Evolutionary conservation across 2,888 invertebrate species (phyloP).

Genomic region (Drosophila kuntzei): DNA sequence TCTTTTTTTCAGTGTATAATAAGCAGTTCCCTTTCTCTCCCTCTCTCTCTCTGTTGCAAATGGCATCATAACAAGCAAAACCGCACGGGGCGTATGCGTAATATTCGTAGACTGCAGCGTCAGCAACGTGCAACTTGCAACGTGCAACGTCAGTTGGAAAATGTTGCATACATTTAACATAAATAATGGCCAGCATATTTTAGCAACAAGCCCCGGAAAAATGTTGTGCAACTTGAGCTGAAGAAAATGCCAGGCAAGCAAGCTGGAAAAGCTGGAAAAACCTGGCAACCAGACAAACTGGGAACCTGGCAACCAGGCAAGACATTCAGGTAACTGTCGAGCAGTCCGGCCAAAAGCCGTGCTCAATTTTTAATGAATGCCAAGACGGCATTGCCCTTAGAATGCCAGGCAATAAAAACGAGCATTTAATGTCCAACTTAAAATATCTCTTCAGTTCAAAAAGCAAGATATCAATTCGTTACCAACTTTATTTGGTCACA

Average conservation of each 20-base stretch:
- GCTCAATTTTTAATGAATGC: constrained; percentile 58
- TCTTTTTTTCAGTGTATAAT: no score
- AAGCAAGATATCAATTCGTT: constrained; percentile 20
- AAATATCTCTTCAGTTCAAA: neutral
- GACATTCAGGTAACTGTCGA: constrained; percentile 18
- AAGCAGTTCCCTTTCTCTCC: neutral
- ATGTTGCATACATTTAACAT: constrained; percentile 74
- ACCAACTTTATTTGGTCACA: neutral
- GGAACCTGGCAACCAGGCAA: constrained; percentile 10
- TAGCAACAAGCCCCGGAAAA: constrained; percentile 53
- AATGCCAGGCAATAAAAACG: constrained; percentile 42
- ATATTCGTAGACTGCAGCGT: constrained; percentile 14
- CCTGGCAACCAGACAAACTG: no score
- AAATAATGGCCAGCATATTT: constrained; percentile 66
- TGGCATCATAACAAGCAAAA: constrained; percentile 20
- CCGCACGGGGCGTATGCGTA: constrained; percentile 25
- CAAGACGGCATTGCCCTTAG: constrained; percentile 34
- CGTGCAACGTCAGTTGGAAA: constrained; percentile 36
- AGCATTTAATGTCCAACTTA: constrained; percentile 24
- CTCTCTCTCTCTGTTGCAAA: neutral
- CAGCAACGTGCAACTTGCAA: constrained; percentile 30
- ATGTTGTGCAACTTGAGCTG: constrained; percentile 43
- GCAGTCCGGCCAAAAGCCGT: constrained; percentile 22
- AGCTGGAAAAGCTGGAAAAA: neutral
- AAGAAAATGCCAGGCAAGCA: constrained; percentile 23